Percentiles rank a stretch among this genome's conserved stretches.
Evolutionary conservation across 2,888 invertebrate genomes (phyloP).

Genomic region (Limnephilus marmoratus): DNA sequence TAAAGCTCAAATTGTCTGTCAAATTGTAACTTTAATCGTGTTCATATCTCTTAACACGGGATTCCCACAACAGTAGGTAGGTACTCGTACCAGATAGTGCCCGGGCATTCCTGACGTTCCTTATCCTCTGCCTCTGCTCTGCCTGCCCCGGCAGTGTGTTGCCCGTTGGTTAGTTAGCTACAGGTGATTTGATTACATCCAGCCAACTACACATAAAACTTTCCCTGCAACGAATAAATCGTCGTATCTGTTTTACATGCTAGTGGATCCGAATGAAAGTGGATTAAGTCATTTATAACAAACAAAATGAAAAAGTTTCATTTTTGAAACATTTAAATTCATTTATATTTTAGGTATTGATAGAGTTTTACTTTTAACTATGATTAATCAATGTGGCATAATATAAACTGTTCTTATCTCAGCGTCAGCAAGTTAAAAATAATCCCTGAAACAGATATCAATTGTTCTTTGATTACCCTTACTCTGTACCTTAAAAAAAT

Average conservation of each 20-base stretch:
- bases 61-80: neutral
- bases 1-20: neutral
- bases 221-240: slow-evolving; percentile 29
- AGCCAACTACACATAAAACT: slow-evolving; percentile 12
- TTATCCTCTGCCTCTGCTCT: neutral
- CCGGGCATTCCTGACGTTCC: neutral
- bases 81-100: neutral
- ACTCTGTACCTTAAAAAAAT: too few relatives aligned
- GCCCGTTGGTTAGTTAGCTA: slow-evolving; percentile 36
- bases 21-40: neutral
- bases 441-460: too few relatives aligned
- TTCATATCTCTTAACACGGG: neutral
- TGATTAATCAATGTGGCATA: too few relatives aligned
- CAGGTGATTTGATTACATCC: slow-evolving; percentile 39
- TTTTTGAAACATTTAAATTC: neutral
- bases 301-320: neutral
- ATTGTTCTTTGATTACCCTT: too few relatives aligned
- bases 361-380: too few relatives aligned
- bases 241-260: slow-evolving; percentile 40
- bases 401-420: too few relatives aligned
- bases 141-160: neutral
- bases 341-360: too few relatives aligned
- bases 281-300: neutral
- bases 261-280: neutral
- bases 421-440: too few relatives aligned